Percentiles rank a stretch among this genome's conserved stretches.
Conservation (phyloP, 1,140 invertebrate species). For the Caenorhabditis brenneri region DNA sequence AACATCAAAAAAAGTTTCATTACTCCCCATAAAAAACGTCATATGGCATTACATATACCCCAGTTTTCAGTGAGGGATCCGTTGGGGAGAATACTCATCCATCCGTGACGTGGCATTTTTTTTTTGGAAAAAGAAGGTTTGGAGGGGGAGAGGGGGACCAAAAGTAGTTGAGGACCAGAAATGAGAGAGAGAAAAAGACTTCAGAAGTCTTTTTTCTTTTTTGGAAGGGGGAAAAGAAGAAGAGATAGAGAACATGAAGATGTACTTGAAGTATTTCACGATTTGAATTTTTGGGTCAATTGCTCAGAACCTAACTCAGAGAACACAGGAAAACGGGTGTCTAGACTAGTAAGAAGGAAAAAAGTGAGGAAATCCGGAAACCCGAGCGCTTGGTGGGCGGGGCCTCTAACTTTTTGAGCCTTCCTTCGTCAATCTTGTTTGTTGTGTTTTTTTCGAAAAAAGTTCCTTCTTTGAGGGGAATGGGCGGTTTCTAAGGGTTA, state of each 20-base stretch:
- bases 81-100: neutral
- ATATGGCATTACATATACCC: neutral
- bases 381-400: neutral
- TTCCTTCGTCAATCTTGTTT: neutral
- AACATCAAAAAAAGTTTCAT: no score
- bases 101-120: neutral
- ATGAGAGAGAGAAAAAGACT: neutral
- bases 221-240: slow-evolving; percentile 1
- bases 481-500: no score
- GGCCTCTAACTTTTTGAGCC: neutral
- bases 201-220: neutral
- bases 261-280: neutral
- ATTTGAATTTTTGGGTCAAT: no score
- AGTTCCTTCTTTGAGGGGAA: neutral
- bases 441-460: neutral
- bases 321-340: neutral
- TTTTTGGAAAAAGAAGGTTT: neutral
- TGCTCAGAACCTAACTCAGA: no score
- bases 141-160: neutral
- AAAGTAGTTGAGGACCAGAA: neutral
- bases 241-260: neutral
- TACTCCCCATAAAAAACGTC: neutral
- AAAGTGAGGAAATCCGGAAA: neutral
- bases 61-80: no score
- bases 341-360: neutral